A percentile compares a stretch with the other conserved stretches of the same genome.
phyloP scores from a whole-genome alignment of 2,113 vertebrate species.

The Anseranas semipalmata region DNA sequence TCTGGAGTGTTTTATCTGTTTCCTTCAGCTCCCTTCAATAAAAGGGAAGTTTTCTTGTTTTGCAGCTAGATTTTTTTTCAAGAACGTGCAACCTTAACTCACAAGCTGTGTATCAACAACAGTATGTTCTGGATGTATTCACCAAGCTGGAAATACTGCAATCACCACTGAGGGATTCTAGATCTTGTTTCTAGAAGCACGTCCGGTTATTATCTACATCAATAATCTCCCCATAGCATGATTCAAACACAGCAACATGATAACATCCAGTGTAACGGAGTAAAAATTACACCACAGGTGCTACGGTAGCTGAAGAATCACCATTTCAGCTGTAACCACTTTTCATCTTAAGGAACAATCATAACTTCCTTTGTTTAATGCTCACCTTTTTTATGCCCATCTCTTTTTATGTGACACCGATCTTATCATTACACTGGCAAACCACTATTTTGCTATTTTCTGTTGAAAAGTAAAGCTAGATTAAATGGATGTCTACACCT shows the following conservation, averaged over 20 bases:
- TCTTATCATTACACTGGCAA: background rate
- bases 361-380: background rate
- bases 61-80: background rate
- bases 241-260: background rate
- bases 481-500: background rate
- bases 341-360: background rate
- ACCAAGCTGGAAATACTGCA: background rate
- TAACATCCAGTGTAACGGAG: background rate
- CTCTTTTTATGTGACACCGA: background rate
- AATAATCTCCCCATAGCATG: background rate
- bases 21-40: background rate
- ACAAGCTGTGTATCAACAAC: background rate
- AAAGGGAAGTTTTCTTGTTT: background rate
- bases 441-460: background rate
- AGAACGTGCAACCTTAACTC: background rate
- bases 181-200: background rate
- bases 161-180: background rate
- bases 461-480: background rate
- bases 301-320: background rate
- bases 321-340: background rate
- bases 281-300: background rate
- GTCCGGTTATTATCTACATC: background rate
- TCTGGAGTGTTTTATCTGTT: background rate
- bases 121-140: background rate
- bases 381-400: background rate